Percentiles rank a stretch among this genome's conserved stretches.
Conservation (phyloP, 2,113 vertebrate genomes). For the Furnarius figulus region DNA sequence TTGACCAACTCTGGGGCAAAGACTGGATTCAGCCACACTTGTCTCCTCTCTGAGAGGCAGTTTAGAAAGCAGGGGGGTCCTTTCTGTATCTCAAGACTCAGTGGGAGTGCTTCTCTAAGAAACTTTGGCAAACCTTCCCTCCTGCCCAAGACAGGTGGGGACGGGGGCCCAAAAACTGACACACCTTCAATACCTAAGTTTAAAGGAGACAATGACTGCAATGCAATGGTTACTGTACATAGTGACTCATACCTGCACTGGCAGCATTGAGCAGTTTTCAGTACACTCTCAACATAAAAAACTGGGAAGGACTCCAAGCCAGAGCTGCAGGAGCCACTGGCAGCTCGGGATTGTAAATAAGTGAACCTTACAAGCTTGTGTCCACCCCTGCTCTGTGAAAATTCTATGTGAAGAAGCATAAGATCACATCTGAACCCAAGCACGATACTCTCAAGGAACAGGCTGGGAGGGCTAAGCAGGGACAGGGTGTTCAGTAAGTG, state of each 20-base stretch:
- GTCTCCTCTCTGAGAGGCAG: background rate
- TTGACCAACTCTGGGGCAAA: background rate
- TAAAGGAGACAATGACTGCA: background rate
- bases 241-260: background rate
- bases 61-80: background rate
- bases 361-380: background rate
- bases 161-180: background rate
- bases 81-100: background rate
- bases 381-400: background rate
- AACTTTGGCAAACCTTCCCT: background rate
- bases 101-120: background rate
- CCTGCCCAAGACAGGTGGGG: fast-evolving
- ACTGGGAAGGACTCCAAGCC: background rate
- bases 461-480: background rate
- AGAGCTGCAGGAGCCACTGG: background rate
- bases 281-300: background rate
- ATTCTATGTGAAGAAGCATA: background rate
- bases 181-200: fast-evolving
- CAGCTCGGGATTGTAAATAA: background rate
- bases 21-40: background rate
- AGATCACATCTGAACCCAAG: background rate
- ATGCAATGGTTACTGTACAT: background rate
- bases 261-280: background rate
- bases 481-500: background rate
- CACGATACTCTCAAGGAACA: background rate